These are phyloP conservation scores for Dysdera silvatica DNA, from an alignment of 1,140 invertebrate genomes.

Conservation along the genomic window DNA sequence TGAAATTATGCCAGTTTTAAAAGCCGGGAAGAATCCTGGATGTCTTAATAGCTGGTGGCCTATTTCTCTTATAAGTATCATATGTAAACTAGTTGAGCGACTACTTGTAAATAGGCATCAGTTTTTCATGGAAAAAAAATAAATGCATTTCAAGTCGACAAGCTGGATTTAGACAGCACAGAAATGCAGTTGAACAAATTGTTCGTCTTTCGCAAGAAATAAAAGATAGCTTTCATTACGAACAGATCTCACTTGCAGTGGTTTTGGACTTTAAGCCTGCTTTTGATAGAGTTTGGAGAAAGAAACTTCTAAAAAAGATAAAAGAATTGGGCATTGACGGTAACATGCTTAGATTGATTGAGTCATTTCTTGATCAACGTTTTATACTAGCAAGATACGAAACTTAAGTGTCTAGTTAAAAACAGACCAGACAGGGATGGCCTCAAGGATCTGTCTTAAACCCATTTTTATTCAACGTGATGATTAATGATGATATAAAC, in stretches of 20 bases:
- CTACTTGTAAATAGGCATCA: background rate
- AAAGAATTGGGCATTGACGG: background rate
- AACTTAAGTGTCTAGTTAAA: background rate
- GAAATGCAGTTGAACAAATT: background rate
- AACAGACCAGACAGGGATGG: background rate
- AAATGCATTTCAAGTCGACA: background rate
- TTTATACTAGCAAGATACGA: constrained; percentile 7
- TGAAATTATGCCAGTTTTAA: background rate
- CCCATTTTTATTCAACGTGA: constrained; percentile 2
- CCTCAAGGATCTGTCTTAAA: constrained; percentile 4
- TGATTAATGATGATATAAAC: constrained; percentile 13
- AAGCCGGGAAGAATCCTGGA: background rate
- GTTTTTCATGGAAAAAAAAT: constrained; percentile 1
- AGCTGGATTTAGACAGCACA: background rate
- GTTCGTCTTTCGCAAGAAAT: constrained; percentile 1
- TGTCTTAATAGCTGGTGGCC: background rate
- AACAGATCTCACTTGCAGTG: constrained; percentile 7
- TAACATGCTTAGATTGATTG: constrained; percentile 8
- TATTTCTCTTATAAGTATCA: background rate
- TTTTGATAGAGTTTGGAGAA: constrained; percentile 8
- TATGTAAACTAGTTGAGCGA: constrained; percentile 12
- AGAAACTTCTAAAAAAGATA: constrained; percentile 11
- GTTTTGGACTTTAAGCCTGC: constrained; percentile 13
- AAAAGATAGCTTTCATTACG: constrained; percentile 12
- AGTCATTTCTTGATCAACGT: background rate